phyloP scores from a whole-genome alignment of 2,797 vertebrate genomes.

The Eurystomus glaucurus region DNA sequence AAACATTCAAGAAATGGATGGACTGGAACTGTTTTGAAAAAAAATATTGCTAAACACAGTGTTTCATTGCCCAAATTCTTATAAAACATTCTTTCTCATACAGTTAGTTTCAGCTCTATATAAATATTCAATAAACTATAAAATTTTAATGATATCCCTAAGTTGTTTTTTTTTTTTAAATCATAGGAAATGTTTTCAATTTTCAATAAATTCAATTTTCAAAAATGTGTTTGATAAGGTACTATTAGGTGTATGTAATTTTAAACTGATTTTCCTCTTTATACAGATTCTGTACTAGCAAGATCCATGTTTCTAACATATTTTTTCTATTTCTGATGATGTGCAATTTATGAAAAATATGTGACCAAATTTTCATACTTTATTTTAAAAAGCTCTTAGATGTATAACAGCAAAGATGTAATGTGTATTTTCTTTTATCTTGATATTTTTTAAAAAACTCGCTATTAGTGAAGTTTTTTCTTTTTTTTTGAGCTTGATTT shows the following conservation, averaged over 20 bases:
- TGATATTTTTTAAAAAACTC: neutral
- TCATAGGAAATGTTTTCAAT: neutral
- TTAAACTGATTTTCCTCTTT: neutral
- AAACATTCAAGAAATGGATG: neutral
- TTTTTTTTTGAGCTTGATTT: neutral
- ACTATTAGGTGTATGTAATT: neutral
- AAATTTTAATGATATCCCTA: neutral
- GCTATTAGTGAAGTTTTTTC: neutral
- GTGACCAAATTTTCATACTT: neutral
- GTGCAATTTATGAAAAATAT: neutral
- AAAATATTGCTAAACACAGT: neutral
- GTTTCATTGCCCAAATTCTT: neutral
- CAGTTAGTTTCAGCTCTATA: neutral
- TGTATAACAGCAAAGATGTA: neutral
- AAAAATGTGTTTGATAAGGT: neutral
- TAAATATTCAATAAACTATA: neutral
- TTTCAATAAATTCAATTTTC: neutral
- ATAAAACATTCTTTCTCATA: neutral
- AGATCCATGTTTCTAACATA: neutral
- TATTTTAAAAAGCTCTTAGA: neutral
- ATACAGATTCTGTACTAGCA: neutral
- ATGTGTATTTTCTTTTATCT: fast-evolving
- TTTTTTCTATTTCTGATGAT: neutral
- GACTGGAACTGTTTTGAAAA: conserved; percentile 12
- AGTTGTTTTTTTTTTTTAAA: neutral